Evolutionary conservation across 2,888 invertebrate genomes (phyloP).

Genomic region (Pediacus dermestoides): DNA sequence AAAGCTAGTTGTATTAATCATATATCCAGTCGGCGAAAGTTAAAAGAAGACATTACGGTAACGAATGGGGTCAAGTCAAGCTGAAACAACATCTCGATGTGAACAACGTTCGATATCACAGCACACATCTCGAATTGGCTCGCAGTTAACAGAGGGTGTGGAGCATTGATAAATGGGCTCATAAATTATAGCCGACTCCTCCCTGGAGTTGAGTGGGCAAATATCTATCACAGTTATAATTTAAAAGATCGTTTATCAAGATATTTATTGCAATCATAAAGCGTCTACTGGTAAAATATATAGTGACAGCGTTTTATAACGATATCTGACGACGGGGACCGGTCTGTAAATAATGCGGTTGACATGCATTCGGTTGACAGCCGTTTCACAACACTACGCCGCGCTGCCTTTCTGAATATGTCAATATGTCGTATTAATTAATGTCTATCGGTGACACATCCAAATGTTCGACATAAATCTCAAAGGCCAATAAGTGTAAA

Average conservation of each 20-base stretch:
- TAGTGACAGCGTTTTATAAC: conserved; percentile 36
- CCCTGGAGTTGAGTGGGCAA: conserved; percentile 52
- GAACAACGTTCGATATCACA: conserved; percentile 42
- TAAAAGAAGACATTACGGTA: conserved; percentile 51
- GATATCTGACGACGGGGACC: conserved; percentile 31
- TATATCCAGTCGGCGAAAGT: conserved; percentile 44
- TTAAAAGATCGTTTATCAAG: conserved; percentile 53
- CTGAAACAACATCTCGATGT: conserved; percentile 49
- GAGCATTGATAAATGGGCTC: conserved; percentile 52
- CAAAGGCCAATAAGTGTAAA: conserved; percentile 31
- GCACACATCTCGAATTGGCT: conserved; percentile 59
- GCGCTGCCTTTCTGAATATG: conserved; percentile 25
- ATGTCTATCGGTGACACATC: conserved; percentile 33
- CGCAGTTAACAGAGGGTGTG: conserved; percentile 53
- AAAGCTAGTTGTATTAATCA: conserved; percentile 40
- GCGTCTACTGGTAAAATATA: conserved; percentile 43
- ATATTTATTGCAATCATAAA: conserved; percentile 52
- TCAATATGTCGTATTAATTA: conserved; percentile 38
- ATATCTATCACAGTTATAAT: conserved; percentile 53
- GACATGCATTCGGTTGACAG: conserved; percentile 22
- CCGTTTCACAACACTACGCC: conserved; percentile 20
- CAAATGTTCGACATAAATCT: conserved; percentile 33
- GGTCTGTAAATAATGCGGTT: conserved; percentile 30
- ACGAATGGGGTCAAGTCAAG: conserved; percentile 51
- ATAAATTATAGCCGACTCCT: conserved; percentile 51